Conservation (phyloP, 2,113 vertebrate genomes). For the Phocoena phocoena region DNA sequence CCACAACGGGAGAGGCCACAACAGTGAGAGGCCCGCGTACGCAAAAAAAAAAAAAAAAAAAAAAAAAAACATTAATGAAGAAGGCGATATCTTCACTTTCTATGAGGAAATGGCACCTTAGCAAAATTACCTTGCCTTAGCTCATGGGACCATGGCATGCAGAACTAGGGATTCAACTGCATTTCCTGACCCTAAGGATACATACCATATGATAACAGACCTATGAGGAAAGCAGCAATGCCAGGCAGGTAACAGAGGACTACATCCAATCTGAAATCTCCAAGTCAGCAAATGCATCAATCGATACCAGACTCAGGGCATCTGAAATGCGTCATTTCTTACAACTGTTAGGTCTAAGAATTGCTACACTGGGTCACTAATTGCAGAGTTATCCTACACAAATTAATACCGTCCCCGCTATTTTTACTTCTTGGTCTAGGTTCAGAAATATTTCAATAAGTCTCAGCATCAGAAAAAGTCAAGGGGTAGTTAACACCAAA, state of each 20-base stretch:
- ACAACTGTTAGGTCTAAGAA: not conserved
- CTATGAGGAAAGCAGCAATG: not conserved
- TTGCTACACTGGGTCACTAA: not conserved
- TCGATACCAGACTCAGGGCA: not conserved
- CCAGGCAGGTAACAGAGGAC: not conserved
- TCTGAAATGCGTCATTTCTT: not conserved
- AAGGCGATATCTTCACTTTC: not conserved
- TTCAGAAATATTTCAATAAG: slow-evolving; percentile 4
- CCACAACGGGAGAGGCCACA: no score
- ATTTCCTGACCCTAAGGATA: not conserved
- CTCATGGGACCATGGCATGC: not conserved
- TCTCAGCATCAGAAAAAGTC: not conserved
- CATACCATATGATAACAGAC: not conserved
- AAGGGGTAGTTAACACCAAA: not conserved
- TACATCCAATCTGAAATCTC: not conserved
- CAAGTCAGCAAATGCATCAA: not conserved
- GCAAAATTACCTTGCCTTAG: not conserved
- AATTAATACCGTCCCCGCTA: not conserved
- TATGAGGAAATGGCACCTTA: not conserved
- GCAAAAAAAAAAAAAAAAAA: no score
- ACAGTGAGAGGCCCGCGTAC: no score
- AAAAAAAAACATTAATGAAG: not conserved
- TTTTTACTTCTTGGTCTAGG: slow-evolving; percentile 16
- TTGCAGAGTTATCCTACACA: not conserved
- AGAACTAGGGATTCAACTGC: not conserved